A percentile compares a stretch with the other conserved stretches of the same genome.
Evolutionary conservation across 2,113 vertebrate genomes (phyloP).

Genomic region (Mugil cephalus): DNA sequence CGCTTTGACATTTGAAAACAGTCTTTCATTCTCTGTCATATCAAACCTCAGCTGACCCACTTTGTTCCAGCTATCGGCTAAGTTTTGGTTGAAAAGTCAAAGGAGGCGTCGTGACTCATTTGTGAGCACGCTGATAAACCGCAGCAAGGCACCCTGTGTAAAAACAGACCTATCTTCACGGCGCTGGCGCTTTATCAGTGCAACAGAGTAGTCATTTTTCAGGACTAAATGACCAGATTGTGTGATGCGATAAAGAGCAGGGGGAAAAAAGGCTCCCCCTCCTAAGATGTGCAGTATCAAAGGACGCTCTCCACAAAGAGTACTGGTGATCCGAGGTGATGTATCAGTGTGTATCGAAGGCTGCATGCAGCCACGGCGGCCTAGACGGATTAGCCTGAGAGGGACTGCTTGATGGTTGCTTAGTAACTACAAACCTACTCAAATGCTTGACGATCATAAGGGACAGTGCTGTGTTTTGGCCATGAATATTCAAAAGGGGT

Average conservation of each 20-base stretch:
- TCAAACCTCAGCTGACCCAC: slow-evolving; percentile 22
- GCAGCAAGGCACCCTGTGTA: background rate
- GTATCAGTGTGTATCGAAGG: slow-evolving; percentile 48
- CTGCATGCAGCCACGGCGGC: slow-evolving; percentile 62
- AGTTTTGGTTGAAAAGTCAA: slow-evolving; percentile 49
- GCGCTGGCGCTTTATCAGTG: slow-evolving; percentile 10
- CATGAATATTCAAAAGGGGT: slow-evolving; percentile 37
- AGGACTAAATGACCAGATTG: slow-evolving; percentile 29
- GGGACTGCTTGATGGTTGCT: slow-evolving; percentile 80
- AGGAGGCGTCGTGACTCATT: slow-evolving; percentile 39
- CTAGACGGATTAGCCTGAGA: slow-evolving; percentile 76
- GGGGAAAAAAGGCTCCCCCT: slow-evolving; percentile 1
- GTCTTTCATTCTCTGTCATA: slow-evolving; percentile 20
- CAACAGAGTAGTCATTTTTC: slow-evolving; percentile 42
- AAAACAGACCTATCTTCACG: slow-evolving; percentile 6
- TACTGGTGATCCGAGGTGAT: slow-evolving; percentile 64
- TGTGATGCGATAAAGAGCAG: slow-evolving; percentile 14
- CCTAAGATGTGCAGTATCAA: slow-evolving; percentile 28
- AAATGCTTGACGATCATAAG: slow-evolving; percentile 65
- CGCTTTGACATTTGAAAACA: slow-evolving; percentile 34
- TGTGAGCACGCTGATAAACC: slow-evolving; percentile 40
- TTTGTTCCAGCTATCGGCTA: slow-evolving; percentile 46
- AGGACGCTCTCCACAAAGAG: slow-evolving; percentile 51
- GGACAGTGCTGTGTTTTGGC: slow-evolving; percentile 43
- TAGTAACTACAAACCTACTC: slow-evolving; percentile 81